These are phyloP conservation scores for Microcebus tavaratra DNA, from an alignment of 2,113 vertebrate genomes.

Conservation along the genomic window DNA sequence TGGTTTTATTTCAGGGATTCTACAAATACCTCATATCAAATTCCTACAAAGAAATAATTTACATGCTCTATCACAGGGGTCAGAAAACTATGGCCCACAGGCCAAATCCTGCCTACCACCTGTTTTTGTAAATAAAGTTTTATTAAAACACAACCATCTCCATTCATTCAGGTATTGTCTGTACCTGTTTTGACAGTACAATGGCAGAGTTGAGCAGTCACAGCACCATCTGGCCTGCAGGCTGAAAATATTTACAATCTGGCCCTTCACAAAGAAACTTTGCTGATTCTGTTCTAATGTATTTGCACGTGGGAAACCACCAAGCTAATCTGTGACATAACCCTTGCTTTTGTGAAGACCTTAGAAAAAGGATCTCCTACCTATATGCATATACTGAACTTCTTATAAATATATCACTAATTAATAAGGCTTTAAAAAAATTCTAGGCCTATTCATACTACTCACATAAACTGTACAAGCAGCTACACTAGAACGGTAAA, in stretches of 20 bases:
- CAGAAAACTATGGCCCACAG: background rate
- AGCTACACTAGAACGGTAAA: background rate
- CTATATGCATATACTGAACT: background rate
- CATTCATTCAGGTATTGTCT: background rate
- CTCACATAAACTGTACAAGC: background rate
- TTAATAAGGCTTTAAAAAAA: background rate
- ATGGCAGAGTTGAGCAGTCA: background rate
- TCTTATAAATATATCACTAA: background rate
- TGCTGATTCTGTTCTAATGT: background rate
- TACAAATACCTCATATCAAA: background rate
- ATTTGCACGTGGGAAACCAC: background rate
- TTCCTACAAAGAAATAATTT: background rate
- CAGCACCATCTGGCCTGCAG: background rate
- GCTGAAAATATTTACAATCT: background rate
- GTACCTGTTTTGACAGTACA: background rate
- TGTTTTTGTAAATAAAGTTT: slow-evolving; percentile 13
- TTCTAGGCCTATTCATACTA: background rate
- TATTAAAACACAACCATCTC: background rate
- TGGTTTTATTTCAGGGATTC: background rate
- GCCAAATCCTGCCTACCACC: background rate
- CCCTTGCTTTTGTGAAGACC: background rate
- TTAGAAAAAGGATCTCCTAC: background rate
- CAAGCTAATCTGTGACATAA: background rate
- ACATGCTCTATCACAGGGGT: background rate
- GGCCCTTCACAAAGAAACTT: background rate